These are phyloP conservation scores for Drosophila buzzatii DNA, from an alignment of 2,888 invertebrate genomes.

Conservation along the genomic window DNA sequence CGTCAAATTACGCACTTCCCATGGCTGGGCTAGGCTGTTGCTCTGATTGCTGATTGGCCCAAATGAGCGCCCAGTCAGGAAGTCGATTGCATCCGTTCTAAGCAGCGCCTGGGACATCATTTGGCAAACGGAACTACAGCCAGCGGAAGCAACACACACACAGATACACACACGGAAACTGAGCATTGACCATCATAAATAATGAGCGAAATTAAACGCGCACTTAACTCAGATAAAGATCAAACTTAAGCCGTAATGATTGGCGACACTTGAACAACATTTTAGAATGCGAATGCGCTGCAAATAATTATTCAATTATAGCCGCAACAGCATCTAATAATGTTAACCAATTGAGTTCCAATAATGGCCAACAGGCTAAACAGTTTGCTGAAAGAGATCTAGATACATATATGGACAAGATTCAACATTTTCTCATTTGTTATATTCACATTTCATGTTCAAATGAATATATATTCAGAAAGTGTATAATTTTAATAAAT, in stretches of 20 bases:
- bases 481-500: too few species aligned
- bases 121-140: slow-evolving; percentile 73
- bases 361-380: slow-evolving; percentile 1
- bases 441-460: too few species aligned
- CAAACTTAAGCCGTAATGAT: slow-evolving; percentile 68
- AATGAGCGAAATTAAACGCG: slow-evolving; percentile 73
- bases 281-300: slow-evolving; percentile 47
- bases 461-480: too few species aligned
- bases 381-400: neutral
- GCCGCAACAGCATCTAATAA: slow-evolving; percentile 14
- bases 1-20: slow-evolving; percentile 72
- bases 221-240: slow-evolving; percentile 76
- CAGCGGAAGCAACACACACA: slow-evolving; percentile 52
- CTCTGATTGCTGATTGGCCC: slow-evolving; percentile 66
- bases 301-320: slow-evolving; percentile 41
- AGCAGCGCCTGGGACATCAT: slow-evolving; percentile 48
- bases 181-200: slow-evolving; percentile 61
- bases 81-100: slow-evolving; percentile 71
- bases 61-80: slow-evolving; percentile 73
- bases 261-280: slow-evolving; percentile 54
- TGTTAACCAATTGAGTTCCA: slow-evolving; percentile 11
- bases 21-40: slow-evolving; percentile 18
- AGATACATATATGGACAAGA: neutral
- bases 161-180: slow-evolving; percentile 38
- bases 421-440: too few species aligned